Percentiles rank a stretch among this genome's conserved stretches.
Conservation (phyloP, 2,113 vertebrate genomes). For the Tiliqua scincoides region DNA sequence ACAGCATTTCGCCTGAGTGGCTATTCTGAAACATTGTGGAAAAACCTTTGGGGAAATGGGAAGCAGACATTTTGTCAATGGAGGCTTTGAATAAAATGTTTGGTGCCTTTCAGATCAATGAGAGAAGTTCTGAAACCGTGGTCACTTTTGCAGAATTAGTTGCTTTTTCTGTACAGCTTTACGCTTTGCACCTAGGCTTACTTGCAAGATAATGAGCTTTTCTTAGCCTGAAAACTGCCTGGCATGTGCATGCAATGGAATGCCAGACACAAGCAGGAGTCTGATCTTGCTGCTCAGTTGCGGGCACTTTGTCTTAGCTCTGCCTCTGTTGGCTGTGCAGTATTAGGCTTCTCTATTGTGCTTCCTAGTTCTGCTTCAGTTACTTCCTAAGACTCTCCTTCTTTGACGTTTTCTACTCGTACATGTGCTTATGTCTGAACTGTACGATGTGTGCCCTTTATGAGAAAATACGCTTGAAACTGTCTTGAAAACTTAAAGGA, state of each 20-base stretch:
- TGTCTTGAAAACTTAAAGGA: too few species aligned
- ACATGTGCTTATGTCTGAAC: neutral
- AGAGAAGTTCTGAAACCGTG: neutral
- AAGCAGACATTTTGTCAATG: neutral
- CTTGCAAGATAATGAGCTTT: neutral
- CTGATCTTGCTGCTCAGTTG: neutral
- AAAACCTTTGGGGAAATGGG: neutral
- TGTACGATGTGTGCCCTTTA: too few species aligned
- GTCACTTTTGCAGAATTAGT: neutral
- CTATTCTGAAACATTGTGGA: neutral
- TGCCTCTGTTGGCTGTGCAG: neutral
- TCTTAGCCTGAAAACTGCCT: neutral
- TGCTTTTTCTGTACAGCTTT: neutral
- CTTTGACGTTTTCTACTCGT: neutral
- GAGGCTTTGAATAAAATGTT: neutral
- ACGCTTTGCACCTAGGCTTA: neutral
- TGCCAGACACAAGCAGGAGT: neutral
- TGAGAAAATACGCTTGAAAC: too few species aligned
- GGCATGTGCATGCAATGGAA: neutral
- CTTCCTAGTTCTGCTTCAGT: neutral
- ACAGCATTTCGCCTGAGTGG: neutral
- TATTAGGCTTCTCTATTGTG: neutral
- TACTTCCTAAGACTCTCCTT: neutral
- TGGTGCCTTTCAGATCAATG: neutral
- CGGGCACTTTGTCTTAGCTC: neutral